Conservation (phyloP, 1,140 invertebrate genomes). For the Muscidifurax raptorellus region DNA sequence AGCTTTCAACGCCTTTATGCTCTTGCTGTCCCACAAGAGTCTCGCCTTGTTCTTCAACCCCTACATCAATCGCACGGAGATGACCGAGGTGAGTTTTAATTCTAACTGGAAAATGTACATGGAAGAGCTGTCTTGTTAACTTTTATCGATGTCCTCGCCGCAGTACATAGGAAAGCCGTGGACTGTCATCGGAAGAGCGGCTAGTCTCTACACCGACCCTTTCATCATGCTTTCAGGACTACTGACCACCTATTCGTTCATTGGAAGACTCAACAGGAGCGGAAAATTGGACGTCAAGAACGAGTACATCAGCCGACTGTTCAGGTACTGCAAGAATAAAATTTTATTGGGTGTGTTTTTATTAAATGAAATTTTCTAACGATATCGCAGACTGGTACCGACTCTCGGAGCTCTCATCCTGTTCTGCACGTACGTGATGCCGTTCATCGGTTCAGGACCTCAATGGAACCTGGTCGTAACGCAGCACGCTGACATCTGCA, state of each 20-base stretch:
- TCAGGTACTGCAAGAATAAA: conserved; percentile 75
- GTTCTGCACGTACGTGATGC: conserved; percentile 81
- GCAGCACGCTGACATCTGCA: conserved; percentile 80
- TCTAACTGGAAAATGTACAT: too few relatives aligned
- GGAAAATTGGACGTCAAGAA: conserved; percentile 78
- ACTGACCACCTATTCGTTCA: conserved; percentile 80
- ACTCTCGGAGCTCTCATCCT: conserved; percentile 79
- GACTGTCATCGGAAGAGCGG: conserved; percentile 83
- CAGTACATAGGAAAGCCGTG: conserved; percentile 82
- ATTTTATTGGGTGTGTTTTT: too few relatives aligned
- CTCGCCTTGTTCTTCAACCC: conserved; percentile 85
- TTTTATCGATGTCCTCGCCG: background rate
- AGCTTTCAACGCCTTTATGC: conserved; percentile 80
- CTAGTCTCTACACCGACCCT: conserved; percentile 86
- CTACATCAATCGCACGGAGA: conserved; percentile 81
- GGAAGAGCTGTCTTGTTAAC: background rate
- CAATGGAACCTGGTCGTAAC: conserved; percentile 81
- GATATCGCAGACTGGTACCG: conserved; percentile 76
- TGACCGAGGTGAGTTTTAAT: conserved; percentile 78
- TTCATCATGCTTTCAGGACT: conserved; percentile 86
- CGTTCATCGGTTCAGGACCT: conserved; percentile 79
- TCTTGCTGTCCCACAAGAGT: conserved; percentile 83
- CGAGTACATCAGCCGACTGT: conserved; percentile 79
- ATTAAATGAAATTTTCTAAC: too few relatives aligned
- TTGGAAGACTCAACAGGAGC: conserved; percentile 77